Conservation (phyloP, 2,113 vertebrate species). For the Zootoca vivipara region DNA sequence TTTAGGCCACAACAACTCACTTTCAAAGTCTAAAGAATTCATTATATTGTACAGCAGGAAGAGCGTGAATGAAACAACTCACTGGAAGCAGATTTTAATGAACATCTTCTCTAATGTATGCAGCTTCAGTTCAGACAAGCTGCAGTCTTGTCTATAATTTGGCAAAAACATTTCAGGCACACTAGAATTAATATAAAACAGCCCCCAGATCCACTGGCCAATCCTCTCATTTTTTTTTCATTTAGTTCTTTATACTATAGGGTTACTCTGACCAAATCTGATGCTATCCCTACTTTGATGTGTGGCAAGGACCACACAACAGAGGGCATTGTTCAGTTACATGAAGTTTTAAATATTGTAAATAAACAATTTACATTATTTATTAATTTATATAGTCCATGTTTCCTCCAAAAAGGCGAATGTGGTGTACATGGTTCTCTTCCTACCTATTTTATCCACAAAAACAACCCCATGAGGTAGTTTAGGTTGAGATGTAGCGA, state of each 20-base stretch:
- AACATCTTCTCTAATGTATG: conserved; percentile 38
- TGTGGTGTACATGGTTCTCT: not conserved
- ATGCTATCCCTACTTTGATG: not conserved
- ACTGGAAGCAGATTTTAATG: conserved; percentile 18
- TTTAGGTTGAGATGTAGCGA: not conserved
- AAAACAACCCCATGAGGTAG: not conserved
- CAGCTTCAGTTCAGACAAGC: not conserved
- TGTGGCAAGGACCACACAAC: no score
- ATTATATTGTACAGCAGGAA: conserved; percentile 55
- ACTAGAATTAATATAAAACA: not conserved
- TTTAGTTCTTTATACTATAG: not conserved
- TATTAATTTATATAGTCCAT: not conserved
- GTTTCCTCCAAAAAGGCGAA: not conserved
- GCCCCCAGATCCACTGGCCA: no score
- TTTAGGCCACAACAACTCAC: conserved; percentile 74
- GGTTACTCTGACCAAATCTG: not conserved
- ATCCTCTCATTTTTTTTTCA: not conserved
- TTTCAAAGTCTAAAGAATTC: conserved; percentile 69
- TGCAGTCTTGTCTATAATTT: conserved; percentile 11
- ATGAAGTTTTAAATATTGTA: not conserved
- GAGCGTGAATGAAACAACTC: conserved; percentile 21
- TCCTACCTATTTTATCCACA: not conserved
- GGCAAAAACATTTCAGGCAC: conserved; percentile 10
- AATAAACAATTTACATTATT: not conserved
- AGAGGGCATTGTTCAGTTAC: not conserved